Conservation (phyloP, 2,888 invertebrate species). For the Alloplasta piceator region DNA sequence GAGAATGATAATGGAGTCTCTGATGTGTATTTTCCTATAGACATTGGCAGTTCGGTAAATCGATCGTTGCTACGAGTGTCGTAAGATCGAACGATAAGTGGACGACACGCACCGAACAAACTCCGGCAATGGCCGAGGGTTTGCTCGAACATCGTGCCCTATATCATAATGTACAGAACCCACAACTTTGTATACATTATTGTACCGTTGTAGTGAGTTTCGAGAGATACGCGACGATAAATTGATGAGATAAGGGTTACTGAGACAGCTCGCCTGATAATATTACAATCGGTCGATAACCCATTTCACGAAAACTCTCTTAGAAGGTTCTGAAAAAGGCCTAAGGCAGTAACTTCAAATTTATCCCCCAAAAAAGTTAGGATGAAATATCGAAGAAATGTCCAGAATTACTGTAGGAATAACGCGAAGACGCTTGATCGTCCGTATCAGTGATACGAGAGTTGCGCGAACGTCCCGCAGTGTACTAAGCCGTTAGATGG, state of each 20-base stretch:
- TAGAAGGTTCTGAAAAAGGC: neutral
- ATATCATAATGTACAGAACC: neutral
- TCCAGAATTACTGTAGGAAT: too few species aligned
- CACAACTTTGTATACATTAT: slow-evolving; percentile 45
- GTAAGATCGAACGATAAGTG: slow-evolving; percentile 63
- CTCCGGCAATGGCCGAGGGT: slow-evolving; percentile 31
- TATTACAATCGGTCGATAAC: neutral
- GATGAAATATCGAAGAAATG: too few species aligned
- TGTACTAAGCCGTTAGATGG: too few species aligned
- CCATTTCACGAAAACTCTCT: neutral
- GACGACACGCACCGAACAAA: slow-evolving; percentile 54
- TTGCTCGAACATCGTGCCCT: neutral
- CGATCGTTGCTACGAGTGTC: slow-evolving; percentile 59
- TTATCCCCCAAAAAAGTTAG: neutral
- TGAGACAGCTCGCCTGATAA: too few species aligned
- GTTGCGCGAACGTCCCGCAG: too few species aligned
- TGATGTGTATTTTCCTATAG: slow-evolving; percentile 36
- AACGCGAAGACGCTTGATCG: too few species aligned
- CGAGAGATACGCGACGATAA: slow-evolving; percentile 18
- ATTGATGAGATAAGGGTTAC: neutral
- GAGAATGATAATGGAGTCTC: slow-evolving; percentile 33
- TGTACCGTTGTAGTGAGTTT: slow-evolving; percentile 18
- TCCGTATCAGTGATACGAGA: too few species aligned
- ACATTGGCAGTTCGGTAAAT: slow-evolving; percentile 59
- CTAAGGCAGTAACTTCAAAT: neutral